These are phyloP conservation scores for Lordiphosa mommai DNA, from an alignment of 1,140 invertebrate species.

Conservation along the genomic window DNA sequence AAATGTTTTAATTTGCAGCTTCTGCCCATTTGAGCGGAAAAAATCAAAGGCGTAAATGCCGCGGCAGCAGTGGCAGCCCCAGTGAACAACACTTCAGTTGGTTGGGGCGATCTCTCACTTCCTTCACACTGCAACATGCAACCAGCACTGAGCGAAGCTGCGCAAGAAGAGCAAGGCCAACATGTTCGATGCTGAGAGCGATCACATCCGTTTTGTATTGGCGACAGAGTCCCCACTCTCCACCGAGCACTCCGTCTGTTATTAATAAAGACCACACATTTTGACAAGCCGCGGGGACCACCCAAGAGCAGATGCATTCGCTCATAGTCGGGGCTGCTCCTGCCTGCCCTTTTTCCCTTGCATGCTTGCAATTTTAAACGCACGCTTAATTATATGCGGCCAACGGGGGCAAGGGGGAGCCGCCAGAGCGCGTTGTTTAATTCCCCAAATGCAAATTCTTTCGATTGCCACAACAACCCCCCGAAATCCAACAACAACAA, in stretches of 20 bases:
- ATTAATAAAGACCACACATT: slow-evolving; percentile 80
- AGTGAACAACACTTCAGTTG: slow-evolving; percentile 1
- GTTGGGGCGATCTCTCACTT: not conserved
- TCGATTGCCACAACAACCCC: slow-evolving; percentile 31
- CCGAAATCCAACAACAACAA: not conserved
- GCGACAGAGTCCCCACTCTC: slow-evolving; percentile 38
- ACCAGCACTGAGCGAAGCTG: not conserved
- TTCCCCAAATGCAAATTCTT: slow-evolving; percentile 74
- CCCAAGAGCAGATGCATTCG: slow-evolving; percentile 68
- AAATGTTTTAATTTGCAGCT: slow-evolving; percentile 78
- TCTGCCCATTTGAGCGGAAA: slow-evolving; percentile 69
- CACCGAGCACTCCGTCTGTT: slow-evolving; percentile 42
- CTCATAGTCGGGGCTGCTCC: slow-evolving; percentile 15
- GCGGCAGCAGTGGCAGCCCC: slow-evolving; percentile 14
- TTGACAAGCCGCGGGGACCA: slow-evolving; percentile 77
- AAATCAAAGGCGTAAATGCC: slow-evolving; percentile 71
- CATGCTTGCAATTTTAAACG: slow-evolving; percentile 70
- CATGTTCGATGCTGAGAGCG: slow-evolving; percentile 43
- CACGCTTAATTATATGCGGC: slow-evolving; percentile 68
- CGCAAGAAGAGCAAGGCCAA: slow-evolving; percentile 11
- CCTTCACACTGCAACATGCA: slow-evolving; percentile 27
- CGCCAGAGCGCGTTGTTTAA: slow-evolving; percentile 44
- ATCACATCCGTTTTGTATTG: slow-evolving; percentile 71
- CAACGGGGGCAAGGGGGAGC: not conserved
- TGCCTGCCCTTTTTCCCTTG: slow-evolving; percentile 25